phyloP scores from a whole-genome alignment of 2,797 vertebrate genomes.

The Paguma larvata region DNA sequence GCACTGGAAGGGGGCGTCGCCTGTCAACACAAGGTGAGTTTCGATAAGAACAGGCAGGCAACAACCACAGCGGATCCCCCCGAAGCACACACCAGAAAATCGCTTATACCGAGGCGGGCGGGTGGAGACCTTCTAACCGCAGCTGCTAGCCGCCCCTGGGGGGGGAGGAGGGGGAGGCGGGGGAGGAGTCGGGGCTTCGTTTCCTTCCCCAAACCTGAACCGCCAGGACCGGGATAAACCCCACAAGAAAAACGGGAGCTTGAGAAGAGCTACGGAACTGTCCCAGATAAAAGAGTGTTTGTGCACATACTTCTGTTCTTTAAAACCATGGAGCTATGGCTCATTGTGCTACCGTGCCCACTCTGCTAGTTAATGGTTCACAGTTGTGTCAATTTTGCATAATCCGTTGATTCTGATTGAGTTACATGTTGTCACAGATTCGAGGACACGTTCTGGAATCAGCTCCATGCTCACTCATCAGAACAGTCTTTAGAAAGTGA shows the following conservation, averaged over 20 bases:
- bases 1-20: slow-evolving; percentile 99
- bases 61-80: slow-evolving; percentile 75
- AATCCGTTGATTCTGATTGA: slow-evolving; percentile 80
- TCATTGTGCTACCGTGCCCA: slow-evolving; percentile 62
- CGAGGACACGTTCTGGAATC: slow-evolving; percentile 77
- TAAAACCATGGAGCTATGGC: slow-evolving; percentile 66
- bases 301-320: slow-evolving; percentile 62
- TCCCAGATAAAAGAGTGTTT: slow-evolving; percentile 34
- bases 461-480: slow-evolving; percentile 83
- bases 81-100: slow-evolving; percentile 73
- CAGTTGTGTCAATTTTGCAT: slow-evolving; percentile 75
- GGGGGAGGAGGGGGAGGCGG: neutral
- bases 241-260: neutral
- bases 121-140: neutral
- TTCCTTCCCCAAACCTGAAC: slow-evolving; percentile 1
- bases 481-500: slow-evolving; percentile 82
- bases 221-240: neutral
- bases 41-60: slow-evolving; percentile 82
- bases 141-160: slow-evolving; percentile 64
- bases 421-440: slow-evolving; percentile 74
- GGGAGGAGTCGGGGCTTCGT: neutral
- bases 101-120: neutral
- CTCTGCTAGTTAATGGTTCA: slow-evolving; percentile 80
- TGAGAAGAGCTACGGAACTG: neutral
- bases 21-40: slow-evolving; percentile 88